Base-by-base conservation (phyloP, 2,797 vertebrate genomes). In the Psittacula echo region DNA sequence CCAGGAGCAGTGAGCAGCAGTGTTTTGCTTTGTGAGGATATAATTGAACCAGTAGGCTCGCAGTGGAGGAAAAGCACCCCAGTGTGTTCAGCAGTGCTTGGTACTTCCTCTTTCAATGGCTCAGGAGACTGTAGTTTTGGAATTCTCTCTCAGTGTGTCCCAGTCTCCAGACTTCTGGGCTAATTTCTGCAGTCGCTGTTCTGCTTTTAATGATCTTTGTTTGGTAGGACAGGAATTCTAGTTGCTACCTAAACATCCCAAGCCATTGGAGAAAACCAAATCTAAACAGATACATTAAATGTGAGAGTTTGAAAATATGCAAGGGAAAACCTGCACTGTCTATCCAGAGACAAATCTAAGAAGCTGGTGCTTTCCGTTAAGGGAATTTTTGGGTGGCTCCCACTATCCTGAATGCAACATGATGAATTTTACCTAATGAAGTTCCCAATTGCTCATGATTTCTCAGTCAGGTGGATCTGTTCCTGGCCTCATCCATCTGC, bases 401-500 rank as follows among this genome's bases (percentile, higher is more conserved):
- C 41, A 23, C 44, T 32, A 4, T 34, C 45, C 45, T 79, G 87
- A 79, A 70, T 56, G 39, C 53, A 39, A 37, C 58, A 3, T 6
- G n/a, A 39, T 21, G 23, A 18, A 61, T 94, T 93, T 93, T 61
- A 64, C 67, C 85, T 82, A 82, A 71, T 10, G 72, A 91, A 93
- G 83, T 77, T 93, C 60, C 71, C 74, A 47, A 15, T 39, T 47
- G 74, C 85, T 77, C 26, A 0, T 64, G 87, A 67, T 84, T 92
- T 94, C 86, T 75, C 70, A 64, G 76, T 24, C 91, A 96, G 94
- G 77, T 88, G 74, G 62, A 56, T 54, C 75, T 37, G 13, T 74
- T 70, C 65, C 74, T 73, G 48, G 78, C 3, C 85, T 84, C 86
- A 94, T 93, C 95, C 91, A 45, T 95, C 94, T 90, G 80, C 94